Percentiles rank a stretch among this genome's conserved stretches.
phyloP scores from a whole-genome alignment of 2,113 vertebrate genomes.

The Cyanoramphus novaezelandiae region DNA sequence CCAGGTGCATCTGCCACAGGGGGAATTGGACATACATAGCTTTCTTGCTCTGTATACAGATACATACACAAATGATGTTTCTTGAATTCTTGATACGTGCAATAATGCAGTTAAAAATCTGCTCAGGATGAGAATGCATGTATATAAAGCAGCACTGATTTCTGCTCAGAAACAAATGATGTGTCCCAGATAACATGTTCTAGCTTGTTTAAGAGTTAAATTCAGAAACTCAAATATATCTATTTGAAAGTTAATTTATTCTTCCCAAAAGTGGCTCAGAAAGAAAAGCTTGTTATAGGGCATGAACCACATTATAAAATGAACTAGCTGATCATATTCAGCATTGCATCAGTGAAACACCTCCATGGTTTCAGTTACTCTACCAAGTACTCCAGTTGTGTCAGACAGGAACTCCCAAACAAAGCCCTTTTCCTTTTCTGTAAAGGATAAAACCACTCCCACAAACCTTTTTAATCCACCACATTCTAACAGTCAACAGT shows the following conservation, averaged over 20 bases:
- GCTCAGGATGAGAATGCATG: background rate
- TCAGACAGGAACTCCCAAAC: background rate
- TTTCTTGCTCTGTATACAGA: background rate
- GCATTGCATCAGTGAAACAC: background rate
- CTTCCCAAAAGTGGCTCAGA: background rate
- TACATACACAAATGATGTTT: background rate
- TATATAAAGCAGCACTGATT: background rate
- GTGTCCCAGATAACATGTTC: background rate
- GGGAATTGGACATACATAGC: background rate
- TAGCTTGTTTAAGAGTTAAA: too few relatives aligned
- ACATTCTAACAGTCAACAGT: background rate
- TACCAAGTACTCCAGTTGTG: background rate
- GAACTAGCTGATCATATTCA: background rate
- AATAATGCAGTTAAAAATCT: background rate
- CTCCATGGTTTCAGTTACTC: background rate
- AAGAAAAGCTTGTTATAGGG: background rate
- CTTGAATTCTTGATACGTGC: background rate
- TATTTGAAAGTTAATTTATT: background rate
- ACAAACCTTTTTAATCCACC: background rate
- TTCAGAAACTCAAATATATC: background rate
- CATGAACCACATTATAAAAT: background rate
- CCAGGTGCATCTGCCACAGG: accelerated
- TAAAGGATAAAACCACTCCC: background rate
- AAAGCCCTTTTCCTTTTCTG: background rate
- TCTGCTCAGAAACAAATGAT: background rate